Conservation (phyloP, 2,113 vertebrate genomes). For the Macaca fascicularis region DNA sequence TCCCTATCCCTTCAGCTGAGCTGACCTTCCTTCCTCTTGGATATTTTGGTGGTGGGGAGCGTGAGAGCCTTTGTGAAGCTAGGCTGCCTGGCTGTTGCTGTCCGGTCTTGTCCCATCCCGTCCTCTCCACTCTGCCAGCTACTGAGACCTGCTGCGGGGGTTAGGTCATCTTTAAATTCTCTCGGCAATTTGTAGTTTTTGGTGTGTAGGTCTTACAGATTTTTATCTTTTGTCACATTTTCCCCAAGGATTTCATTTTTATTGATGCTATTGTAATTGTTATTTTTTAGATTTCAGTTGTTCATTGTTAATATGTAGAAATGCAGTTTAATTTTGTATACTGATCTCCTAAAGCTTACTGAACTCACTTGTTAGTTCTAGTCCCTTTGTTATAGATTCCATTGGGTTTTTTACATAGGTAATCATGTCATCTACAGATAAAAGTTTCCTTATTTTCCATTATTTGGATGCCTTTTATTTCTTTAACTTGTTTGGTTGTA, state of each 20-base stretch:
- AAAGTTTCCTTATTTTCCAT: background rate
- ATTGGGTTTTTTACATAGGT: background rate
- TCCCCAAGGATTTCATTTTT: background rate
- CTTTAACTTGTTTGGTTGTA: background rate
- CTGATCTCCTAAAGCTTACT: background rate
- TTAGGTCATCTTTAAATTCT: background rate
- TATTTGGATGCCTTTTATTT: background rate
- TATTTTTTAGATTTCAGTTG: background rate
- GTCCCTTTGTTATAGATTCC: background rate
- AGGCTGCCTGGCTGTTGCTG: no score
- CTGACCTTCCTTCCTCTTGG: no score
- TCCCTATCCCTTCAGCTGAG: no score
- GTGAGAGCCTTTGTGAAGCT: no score
- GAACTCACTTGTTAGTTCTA: background rate
- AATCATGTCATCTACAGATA: background rate
- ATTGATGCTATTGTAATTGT: background rate
- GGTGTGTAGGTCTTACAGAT: background rate
- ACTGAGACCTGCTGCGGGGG: no score
- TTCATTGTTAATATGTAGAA: background rate
- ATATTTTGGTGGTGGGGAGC: no score
- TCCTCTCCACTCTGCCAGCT: no score
- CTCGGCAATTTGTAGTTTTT: background rate
- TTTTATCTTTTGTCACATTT: background rate
- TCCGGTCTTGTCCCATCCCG: fast-evolving
- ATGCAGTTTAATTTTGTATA: background rate